A percentile compares a stretch with the other conserved stretches of the same genome.
Evolutionary conservation across 1,140 invertebrate genomes (phyloP).

Genomic region (Oedothorax gibbosus): DNA sequence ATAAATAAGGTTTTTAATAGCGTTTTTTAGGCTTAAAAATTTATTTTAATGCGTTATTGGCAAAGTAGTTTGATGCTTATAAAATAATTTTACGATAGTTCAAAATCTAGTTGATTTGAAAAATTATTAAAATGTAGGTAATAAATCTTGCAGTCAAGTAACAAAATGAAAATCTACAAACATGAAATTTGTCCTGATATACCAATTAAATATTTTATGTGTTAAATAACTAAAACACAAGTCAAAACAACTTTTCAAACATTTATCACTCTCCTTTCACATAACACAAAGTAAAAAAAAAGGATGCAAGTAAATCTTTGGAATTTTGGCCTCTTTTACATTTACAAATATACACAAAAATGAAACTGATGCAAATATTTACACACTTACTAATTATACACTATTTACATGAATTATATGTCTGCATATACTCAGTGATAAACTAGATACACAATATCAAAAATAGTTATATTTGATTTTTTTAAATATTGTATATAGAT

Average conservation of each 20-base stretch:
- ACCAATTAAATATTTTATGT: no score
- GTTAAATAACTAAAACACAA: background rate
- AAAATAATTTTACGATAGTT: background rate
- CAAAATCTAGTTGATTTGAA: background rate
- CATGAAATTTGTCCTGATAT: no score
- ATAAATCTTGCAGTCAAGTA: no score
- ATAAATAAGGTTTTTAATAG: no score
- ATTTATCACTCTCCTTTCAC: conserved; percentile 28
- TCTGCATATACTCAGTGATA: conserved; percentile 3
- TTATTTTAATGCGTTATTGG: background rate
- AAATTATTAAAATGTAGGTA: no score
- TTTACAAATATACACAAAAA: conserved; percentile 32
- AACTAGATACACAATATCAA: background rate
- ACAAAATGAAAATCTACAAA: no score
- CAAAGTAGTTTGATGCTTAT: background rate
- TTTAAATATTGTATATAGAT: no score
- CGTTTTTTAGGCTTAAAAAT: background rate
- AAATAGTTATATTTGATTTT: background rate
- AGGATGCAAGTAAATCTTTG: conserved; percentile 51
- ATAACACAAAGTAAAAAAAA: conserved; percentile 6
- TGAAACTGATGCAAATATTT: background rate
- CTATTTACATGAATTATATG: background rate
- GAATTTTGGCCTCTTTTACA: conserved; percentile 51
- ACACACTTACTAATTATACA: conserved; percentile 22
- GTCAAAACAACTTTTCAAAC: conserved; percentile 2